Base-by-base conservation (phyloP, 2,113 vertebrate species). In the Tragelaphus scriptus region DNA sequence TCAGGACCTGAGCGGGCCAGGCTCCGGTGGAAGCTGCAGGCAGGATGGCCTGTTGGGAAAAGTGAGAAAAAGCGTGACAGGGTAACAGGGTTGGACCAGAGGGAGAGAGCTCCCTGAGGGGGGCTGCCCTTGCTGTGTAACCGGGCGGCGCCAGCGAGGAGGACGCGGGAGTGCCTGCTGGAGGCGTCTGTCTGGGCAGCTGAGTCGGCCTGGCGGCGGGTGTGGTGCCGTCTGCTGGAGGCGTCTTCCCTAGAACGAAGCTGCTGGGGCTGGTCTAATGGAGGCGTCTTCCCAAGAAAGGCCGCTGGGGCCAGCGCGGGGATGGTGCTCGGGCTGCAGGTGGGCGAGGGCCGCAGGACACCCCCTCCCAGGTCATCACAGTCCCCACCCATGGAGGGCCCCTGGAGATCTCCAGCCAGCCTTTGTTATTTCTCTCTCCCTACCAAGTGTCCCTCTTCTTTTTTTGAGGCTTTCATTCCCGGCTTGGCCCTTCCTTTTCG, bases 61-160 rank as follows among this genome's bases (percentile, higher is more conserved):
- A 13, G 14, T 25, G 58, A n/a, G 12, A 89, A 36, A 25, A 49
- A 51, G 30, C 10, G 5, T 13, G 40, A 30, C 55, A 40, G 16
- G 23, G 40, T 13, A 30, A 30, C 55, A 40, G 10, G 28, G 40
- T 1, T 23, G 16, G 16, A 71, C 19, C 3, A 30, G 6, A 56
- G 19, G 0, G 19, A 53, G 26, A 49, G 23, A 26, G 65, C 7
- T 21, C n/a, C 2, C 55, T 11, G 53, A 10, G 16, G 40, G 7
- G 11, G 6, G 53, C 1, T 19, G 55, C 19, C 55, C 30, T 32
- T 16, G 61, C 30, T 0, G 1, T 0, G 0, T 65, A 65, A 65
- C n/a, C 0, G 2, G 17, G 17, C 4, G 1, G 68, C 1, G 17
- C 47, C 47, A 26, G 79, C 1, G 1, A 14, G 5, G 2, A 65